Base-by-base conservation (phyloP, 2,113 vertebrate genomes). In the Chloropsis hardwickii region DNA sequence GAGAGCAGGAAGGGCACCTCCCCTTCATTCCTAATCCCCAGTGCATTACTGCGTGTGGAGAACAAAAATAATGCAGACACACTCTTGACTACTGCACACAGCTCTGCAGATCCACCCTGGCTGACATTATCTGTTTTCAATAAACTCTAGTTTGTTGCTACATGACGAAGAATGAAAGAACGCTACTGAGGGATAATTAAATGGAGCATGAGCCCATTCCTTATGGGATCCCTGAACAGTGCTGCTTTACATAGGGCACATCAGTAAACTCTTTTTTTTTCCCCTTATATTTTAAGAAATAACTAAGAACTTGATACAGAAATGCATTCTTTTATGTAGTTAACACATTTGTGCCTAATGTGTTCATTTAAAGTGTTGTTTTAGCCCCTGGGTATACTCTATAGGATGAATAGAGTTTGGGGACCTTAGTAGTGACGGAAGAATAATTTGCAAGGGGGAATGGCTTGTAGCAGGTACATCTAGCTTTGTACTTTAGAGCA, bases 41-140 rank as follows among this genome's bases (percentile, higher is more conserved):
- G n/a, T 9, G 18, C 15, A 27, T 80, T 70, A 9, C 8, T 81
- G 28, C 0, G 0, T 48, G 10, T 23, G 17, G 8, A 84, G 20
- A 65, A 13, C 6, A 74, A 45, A 91, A 87, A 45, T 29, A 81
- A 40, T 12, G 37, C 21, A 88, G 22, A 44, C 10, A 45, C 7
- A 7, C 4, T 48, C 22, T 57, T 82, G 33, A 18, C 39, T 67
- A 42, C 13, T 50, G 40, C 37, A 61, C 5, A 20, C 16, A 64
- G 7, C 5, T 87, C 84, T 78, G 19, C 31, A 78, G 31, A 62
- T 81, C 22, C 14, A 3, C 9, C 19, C 15, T n/a, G 18, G 13
- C 7, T 81, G 39, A 47, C 17, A n/a, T 33, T 0, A 88, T 27
- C 28, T 79, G 8, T 77, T 80, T 95, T 86, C 62, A 57, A 13